Evolutionary conservation across 2,797 vertebrate species (phyloP).

Genomic region (Gambusia yucatana): DNA sequence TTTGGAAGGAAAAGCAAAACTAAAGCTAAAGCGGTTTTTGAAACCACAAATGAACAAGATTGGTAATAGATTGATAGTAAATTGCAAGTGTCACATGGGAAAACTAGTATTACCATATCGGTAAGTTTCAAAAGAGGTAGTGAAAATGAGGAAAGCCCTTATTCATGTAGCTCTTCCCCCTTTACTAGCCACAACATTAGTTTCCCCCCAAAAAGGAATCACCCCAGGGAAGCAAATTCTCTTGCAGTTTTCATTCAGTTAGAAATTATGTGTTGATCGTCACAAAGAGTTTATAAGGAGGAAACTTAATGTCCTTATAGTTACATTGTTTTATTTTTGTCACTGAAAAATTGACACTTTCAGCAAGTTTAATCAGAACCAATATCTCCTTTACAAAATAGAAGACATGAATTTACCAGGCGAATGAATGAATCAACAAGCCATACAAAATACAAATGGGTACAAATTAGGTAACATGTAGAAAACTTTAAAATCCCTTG

Average conservation of each 20-base stretch:
- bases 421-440: background rate
- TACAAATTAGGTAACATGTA: background rate
- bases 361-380: background rate
- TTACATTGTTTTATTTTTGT: background rate
- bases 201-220: slow-evolving; percentile 37
- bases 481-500: background rate
- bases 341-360: background rate
- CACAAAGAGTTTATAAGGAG: background rate
- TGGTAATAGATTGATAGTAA: slow-evolving; percentile 30
- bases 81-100: slow-evolving; percentile 23
- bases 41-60: slow-evolving; percentile 39
- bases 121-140: slow-evolving; percentile 13
- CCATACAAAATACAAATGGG: background rate
- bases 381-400: background rate
- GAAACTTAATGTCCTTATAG: background rate
- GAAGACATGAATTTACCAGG: background rate
- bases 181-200: slow-evolving; percentile 4
- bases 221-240: slow-evolving; percentile 3
- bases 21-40: slow-evolving; percentile 41
- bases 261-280: background rate
- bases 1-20: slow-evolving; percentile 41
- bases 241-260: slow-evolving; percentile 5
- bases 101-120: slow-evolving; percentile 33
- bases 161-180: slow-evolving; percentile 14
- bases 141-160: slow-evolving; percentile 69